Evolutionary conservation across 2,797 vertebrate species (phyloP).

Genomic region (Micromesistius poutassou): DNA sequence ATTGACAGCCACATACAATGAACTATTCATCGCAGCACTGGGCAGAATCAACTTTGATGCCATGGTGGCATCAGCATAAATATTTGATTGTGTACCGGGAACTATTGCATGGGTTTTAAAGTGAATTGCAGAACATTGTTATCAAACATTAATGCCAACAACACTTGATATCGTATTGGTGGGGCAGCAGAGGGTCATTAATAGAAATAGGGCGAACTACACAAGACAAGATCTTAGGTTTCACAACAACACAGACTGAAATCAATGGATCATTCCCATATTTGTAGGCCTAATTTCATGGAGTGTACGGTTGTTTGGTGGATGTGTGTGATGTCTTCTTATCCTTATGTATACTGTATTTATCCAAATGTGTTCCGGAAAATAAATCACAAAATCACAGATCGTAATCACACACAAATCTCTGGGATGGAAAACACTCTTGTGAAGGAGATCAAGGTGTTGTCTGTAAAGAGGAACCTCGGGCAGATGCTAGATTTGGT

Average conservation of each 20-base stretch:
- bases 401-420: not conserved
- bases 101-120: not conserved
- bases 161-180: not conserved
- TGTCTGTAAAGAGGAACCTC: not conserved
- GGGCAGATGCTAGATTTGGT: not conserved
- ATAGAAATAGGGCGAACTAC: not conserved
- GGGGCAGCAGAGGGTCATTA: not conserved
- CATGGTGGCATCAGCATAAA: not conserved
- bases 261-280: not conserved
- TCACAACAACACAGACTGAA: not conserved
- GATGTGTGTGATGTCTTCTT: not conserved
- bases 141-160: not conserved
- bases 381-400: not conserved
- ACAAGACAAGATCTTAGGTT: not conserved
- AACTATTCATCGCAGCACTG: not conserved
- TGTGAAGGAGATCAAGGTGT: not conserved
- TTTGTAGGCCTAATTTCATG: not conserved
- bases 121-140: not conserved
- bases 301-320: not conserved
- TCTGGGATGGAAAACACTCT: not conserved
- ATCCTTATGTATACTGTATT: not conserved
- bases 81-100: not conserved
- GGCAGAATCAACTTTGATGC: not conserved
- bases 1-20: not conserved
- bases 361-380: not conserved